phyloP scores from a whole-genome alignment of 2,888 invertebrate species.

The Ophraella communa region DNA sequence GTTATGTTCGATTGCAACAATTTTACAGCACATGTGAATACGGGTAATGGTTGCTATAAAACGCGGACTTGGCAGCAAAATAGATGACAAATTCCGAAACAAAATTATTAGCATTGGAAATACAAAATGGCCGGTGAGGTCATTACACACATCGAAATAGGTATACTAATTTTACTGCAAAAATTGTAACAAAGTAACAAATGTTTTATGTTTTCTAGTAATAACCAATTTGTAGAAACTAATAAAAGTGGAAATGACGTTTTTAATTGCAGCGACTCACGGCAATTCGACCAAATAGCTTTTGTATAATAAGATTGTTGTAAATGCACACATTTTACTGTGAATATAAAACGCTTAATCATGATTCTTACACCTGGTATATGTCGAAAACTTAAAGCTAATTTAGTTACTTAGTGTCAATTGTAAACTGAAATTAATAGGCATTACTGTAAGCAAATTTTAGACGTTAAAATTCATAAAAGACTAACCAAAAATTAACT shows the following conservation, averaged over 20 bases:
- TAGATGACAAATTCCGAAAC: background rate
- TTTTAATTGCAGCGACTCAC: slow-evolving; percentile 53
- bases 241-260: slow-evolving; percentile 53
- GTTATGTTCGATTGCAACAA: background rate
- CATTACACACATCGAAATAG: background rate
- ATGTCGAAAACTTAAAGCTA: background rate
- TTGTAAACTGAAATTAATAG: background rate
- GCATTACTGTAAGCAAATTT: background rate
- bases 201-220: slow-evolving; percentile 33
- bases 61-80: background rate
- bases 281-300: slow-evolving; percentile 41
- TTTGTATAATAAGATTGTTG: slow-evolving; percentile 40
- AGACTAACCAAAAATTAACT: too few species aligned
- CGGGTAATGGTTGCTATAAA: background rate
- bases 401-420: background rate
- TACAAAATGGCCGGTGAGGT: background rate
- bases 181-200: slow-evolving; percentile 40
- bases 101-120: slow-evolving; percentile 2
- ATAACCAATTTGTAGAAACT: slow-evolving; percentile 49
- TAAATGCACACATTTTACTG: slow-evolving; percentile 28
- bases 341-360: slow-evolving; percentile 7
- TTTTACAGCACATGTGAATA: background rate
- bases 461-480: too few species aligned
- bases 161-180: slow-evolving; percentile 1
- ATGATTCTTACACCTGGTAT: background rate